Base-by-base conservation (phyloP, 2,113 vertebrate genomes). In the Lonchura striata region DNA sequence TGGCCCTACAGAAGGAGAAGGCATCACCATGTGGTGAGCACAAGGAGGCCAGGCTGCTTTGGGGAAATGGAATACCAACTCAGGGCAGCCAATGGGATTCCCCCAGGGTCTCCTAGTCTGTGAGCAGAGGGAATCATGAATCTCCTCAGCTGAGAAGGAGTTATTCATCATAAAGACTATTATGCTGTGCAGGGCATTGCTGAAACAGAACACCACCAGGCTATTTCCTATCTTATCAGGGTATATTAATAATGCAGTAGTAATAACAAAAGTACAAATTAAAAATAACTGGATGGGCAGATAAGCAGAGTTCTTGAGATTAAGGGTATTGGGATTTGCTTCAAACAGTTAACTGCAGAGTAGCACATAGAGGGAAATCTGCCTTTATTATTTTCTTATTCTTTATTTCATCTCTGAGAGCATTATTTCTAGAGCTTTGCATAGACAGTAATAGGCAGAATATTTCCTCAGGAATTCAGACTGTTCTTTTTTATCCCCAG, bases 201-300 rank as follows among this genome's bases (percentile, higher is more conserved):
- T 83, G 94, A 84, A 92, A 88, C 65, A 92, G 92, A 97, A 44
- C 42, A 39, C 71, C 60, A 68, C 63, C 57, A 54, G 90, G 66
- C 92, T 50, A 31, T 93, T 95, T 95, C 84, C 95, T 96, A n/a
- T 75, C 79, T 90, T 94, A 95, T 94, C 90, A 42, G 87, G 78
- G 85, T 86, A 61, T 91, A 79, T 96, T 95, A 91, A 83, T 94
- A 95, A 93, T 92, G 92, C 87, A 96, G 54, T 44, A 75, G 80
- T 82, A 66, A 91, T 94, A 94, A 94, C 61, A 76, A 88, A 77
- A 88, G 84, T 95, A 92, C 93, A 86, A 76, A 90, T 94, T 83
- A 88, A 90, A 97, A 96, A 96, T 75, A 70, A 86, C 85, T 90
- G 88, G 86, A 96, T 88, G 46, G 72, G 61, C 21, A 85, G 97